Percentiles rank a stretch among this genome's conserved stretches.
phyloP scores from a whole-genome alignment of 2,888 invertebrate genomes.

The Autographa gamma region DNA sequence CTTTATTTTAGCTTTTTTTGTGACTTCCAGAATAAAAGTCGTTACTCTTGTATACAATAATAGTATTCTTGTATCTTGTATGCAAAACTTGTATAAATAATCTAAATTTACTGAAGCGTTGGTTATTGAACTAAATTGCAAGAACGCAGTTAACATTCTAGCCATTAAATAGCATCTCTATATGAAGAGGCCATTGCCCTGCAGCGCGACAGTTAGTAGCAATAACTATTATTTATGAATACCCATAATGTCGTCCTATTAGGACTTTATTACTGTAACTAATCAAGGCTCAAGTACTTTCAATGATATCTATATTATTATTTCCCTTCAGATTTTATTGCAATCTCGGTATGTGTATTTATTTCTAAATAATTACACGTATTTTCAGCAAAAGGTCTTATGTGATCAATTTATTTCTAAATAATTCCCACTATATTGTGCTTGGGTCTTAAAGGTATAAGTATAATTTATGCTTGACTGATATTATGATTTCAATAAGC shows the following conservation, averaged over 20 bases:
- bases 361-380: not conserved
- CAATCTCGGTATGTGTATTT: not conserved
- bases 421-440: not conserved
- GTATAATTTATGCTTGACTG: constrained; percentile 24
- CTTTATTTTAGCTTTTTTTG: no score
- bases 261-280: not conserved
- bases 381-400: no score
- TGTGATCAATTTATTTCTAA: not conserved
- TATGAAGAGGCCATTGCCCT: not conserved
- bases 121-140: no score
- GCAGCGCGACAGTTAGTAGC: not conserved
- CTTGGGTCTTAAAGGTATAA: constrained; percentile 12
- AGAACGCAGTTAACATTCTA: no score
- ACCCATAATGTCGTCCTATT: not conserved
- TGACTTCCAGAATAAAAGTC: no score
- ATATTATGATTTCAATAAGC: constrained; percentile 10
- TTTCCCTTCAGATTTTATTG: not conserved
- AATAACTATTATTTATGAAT: not conserved
- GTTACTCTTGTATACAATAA: no score
- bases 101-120: no score
- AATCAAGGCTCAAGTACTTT: not conserved
- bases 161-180: no score
- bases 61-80: no score
- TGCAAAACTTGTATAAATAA: no score
- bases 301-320: not conserved